Base-by-base conservation (phyloP, 1,140 invertebrate species). In the Atta texana region DNA sequence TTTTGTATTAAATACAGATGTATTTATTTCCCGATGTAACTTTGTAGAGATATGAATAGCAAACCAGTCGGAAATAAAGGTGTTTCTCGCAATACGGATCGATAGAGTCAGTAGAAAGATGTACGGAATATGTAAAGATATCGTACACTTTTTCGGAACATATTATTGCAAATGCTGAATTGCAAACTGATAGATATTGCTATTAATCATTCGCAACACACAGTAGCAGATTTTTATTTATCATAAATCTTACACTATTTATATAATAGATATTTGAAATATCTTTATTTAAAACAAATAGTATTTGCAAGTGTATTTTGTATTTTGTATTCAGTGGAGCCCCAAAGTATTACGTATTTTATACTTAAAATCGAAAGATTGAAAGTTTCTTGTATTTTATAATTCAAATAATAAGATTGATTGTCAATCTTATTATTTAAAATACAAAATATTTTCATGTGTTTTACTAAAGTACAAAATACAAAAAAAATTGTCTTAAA, bases 21-120 rank as follows among this genome's bases (percentile, higher is more conserved):
- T 68, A 63, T 12, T 49, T 63, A 24, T 63, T 44, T 63, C 39
- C 14, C 59, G 59, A 78, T 31, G 7, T 78, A 78, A 78, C 44
- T 78, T 51, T 31, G 61, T 51, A 31, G 59, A 28, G 49, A 66
- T 51, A 21, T 64, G 76, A 78, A 78, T 66, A 78, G 59, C 76
- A 78, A 78, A 78, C 61, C 39, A 66, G 76, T 78, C 18, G 76
- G 76, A 78, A 64, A 78, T 78, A 78, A 78, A 78, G 61, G 39
- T 78, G 59, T 78, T 21, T 64, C 44, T 66, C 44, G 44, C 59
- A 64, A 78, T 64, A 44, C 18, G 39, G 74, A 77, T 77, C 75
- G 44, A 77, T 78, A 78, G 18, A 64, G 59, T 31, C 39, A 7
- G 39, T 34, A 7, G 57, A 49, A 24, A 31, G 76, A 66, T 64